A percentile compares a stretch with the other conserved stretches of the same genome.
Evolutionary conservation across 2,797 vertebrate species (phyloP).

Genomic region (Rhabdophis nuchalis): DNA sequence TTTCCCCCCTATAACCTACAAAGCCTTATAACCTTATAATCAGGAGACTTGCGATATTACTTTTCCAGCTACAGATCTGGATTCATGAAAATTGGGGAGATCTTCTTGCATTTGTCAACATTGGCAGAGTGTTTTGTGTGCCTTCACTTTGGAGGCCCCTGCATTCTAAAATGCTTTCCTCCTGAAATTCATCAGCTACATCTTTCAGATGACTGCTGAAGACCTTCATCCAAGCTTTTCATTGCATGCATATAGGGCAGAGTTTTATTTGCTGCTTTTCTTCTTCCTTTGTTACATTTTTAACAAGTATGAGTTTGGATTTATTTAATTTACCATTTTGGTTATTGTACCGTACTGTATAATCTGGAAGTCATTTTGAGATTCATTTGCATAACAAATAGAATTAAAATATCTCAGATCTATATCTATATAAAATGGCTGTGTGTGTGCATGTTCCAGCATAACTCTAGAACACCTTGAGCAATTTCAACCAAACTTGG

Average conservation of each 20-base stretch:
- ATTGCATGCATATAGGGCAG: not conserved
- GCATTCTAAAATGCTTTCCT: not conserved
- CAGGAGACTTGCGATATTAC: not conserved
- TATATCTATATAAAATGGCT: too few species aligned
- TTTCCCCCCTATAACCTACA: not conserved
- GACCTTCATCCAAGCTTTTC: not conserved
- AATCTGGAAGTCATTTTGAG: not conserved
- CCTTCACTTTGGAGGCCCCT: not conserved
- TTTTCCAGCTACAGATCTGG: not conserved
- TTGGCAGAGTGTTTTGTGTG: not conserved
- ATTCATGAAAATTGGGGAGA: not conserved
- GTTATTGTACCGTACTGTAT: not conserved
- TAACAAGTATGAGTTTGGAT: not conserved
- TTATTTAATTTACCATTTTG: not conserved
- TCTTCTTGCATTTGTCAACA: not conserved
- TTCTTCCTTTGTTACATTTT: not conserved
- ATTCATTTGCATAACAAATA: not conserved
- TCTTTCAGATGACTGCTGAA: not conserved
- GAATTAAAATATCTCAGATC: not conserved
- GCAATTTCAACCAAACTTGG: too few species aligned
- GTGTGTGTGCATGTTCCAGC: too few species aligned
- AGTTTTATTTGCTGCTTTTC: not conserved
- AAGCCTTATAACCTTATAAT: not conserved
- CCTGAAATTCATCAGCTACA: not conserved
- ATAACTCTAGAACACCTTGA: too few species aligned